phyloP scores from a whole-genome alignment of 2,888 invertebrate species.

The Epistrophe grossulariae region DNA sequence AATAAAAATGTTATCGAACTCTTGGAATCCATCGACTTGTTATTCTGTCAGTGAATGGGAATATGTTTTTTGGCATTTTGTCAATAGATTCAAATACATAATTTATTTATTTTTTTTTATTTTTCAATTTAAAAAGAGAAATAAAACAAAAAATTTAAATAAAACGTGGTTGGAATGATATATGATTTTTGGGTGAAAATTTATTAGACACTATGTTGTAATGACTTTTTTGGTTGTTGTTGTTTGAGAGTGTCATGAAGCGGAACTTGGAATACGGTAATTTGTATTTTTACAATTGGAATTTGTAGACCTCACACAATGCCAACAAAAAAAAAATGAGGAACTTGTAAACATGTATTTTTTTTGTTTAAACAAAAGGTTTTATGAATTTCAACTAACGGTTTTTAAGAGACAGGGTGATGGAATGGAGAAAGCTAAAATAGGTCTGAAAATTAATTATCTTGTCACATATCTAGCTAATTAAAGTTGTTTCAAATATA shows the following conservation, averaged over 20 bases:
- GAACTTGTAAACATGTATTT: slow-evolving; percentile 12
- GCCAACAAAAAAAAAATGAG: slow-evolving; percentile 21
- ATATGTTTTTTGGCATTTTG: slow-evolving; percentile 58
- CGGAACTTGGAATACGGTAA: slow-evolving; percentile 33
- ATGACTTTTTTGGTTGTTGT: not conserved
- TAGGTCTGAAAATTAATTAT: not conserved
- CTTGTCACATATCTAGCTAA: not conserved
- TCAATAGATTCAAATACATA: slow-evolving; percentile 38
- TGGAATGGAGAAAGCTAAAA: not conserved
- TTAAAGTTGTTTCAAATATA: not conserved
- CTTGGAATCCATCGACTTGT: slow-evolving; percentile 25
- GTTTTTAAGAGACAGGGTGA: not conserved
- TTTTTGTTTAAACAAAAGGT: not conserved
- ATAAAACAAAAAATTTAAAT: slow-evolving; percentile 43
- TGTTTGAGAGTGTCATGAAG: slow-evolving; percentile 21
- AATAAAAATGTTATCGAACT: slow-evolving; percentile 54
- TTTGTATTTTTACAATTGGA: slow-evolving; percentile 16
- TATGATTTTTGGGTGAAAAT: slow-evolving; percentile 39
- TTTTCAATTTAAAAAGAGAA: not conserved
- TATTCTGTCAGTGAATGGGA: slow-evolving; percentile 49
- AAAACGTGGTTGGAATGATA: slow-evolving; percentile 57
- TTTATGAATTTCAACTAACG: not conserved
- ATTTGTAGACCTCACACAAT: slow-evolving; percentile 25
- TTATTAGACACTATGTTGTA: slow-evolving; percentile 37
- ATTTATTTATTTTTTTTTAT: not conserved